Percentiles rank a stretch among this genome's conserved stretches.
phyloP scores from a whole-genome alignment of 2,797 vertebrate species.

The Enteromius radiatus region DNA sequence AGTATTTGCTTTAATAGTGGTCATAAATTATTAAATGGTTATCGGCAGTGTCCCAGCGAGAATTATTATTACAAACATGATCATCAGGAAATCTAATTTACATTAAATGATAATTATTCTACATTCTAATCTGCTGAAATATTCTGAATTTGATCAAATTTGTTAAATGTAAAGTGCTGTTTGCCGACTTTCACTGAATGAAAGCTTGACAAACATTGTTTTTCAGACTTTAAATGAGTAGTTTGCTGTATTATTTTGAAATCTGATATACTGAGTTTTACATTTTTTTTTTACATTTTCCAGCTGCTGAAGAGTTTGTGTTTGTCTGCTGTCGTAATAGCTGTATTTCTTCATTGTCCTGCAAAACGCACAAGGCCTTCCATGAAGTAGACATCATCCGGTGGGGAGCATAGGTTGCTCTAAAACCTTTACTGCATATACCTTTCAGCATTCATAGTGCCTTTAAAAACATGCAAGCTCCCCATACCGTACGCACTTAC shows the following conservation, averaged over 20 bases:
- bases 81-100: slow-evolving; percentile 14
- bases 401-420: too few relatives aligned
- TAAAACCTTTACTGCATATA: too few relatives aligned
- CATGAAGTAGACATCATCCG: too few relatives aligned
- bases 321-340: too few relatives aligned
- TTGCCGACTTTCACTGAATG: slow-evolving; percentile 22
- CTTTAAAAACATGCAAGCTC: too few relatives aligned
- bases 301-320: too few relatives aligned
- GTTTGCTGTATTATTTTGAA: neutral
- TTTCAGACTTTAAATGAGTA: neutral
- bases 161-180: slow-evolving; percentile 11
- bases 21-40: neutral
- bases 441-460: too few relatives aligned
- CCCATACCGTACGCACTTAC: too few relatives aligned
- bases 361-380: too few relatives aligned
- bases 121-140: slow-evolving; percentile 3
- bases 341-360: too few relatives aligned
- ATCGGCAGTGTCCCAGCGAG: neutral
- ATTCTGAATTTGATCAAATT: slow-evolving; percentile 16
- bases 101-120: slow-evolving; percentile 18
- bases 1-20: neutral
- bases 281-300: too few relatives aligned
- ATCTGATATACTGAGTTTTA: neutral
- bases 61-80: slow-evolving; percentile 25
- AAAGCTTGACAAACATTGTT: neutral